Percentiles rank a stretch among this genome's conserved stretches.
phyloP scores from a whole-genome alignment of 2,797 vertebrate genomes.

The Neosalanx taihuensis region DNA sequence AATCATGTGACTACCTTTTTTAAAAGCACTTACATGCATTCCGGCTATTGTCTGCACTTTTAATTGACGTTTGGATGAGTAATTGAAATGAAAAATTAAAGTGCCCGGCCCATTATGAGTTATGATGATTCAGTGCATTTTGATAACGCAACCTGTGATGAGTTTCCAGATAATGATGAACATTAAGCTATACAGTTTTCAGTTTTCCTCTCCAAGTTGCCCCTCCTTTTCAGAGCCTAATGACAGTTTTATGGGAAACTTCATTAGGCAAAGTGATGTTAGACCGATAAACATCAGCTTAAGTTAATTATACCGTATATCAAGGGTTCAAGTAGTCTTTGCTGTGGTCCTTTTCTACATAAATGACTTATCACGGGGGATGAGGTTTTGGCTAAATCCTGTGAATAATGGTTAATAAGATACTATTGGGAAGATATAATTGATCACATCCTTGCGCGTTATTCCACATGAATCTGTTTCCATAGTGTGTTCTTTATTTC shows the following conservation, averaged over 20 bases:
- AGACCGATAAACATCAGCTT: slow-evolving; percentile 61
- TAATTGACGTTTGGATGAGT: slow-evolving; percentile 48
- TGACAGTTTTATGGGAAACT: slow-evolving; percentile 71
- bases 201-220: slow-evolving; percentile 40
- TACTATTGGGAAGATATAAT: slow-evolving; percentile 37
- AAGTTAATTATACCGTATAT: slow-evolving; percentile 55
- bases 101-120: slow-evolving; percentile 49
- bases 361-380: slow-evolving; percentile 25
- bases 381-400: slow-evolving; percentile 26
- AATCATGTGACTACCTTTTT: slow-evolving; percentile 24
- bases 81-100: slow-evolving; percentile 53
- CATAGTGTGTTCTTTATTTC: slow-evolving; percentile 19
- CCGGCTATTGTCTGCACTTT: slow-evolving; percentile 18
- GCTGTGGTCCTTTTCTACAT: slow-evolving; percentile 28
- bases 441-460: background rate
- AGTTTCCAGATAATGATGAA: slow-evolving; percentile 59
- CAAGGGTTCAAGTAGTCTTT: slow-evolving; percentile 42
- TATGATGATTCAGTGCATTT: slow-evolving; percentile 67
- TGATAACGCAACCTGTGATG: slow-evolving; percentile 59
- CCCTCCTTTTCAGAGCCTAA: slow-evolving; percentile 47
- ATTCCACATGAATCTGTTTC: background rate
- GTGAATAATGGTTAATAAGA: slow-evolving; percentile 51
- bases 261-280: slow-evolving; percentile 64
- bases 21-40: slow-evolving; percentile 1
- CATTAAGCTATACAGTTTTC: slow-evolving; percentile 62